These are phyloP conservation scores for Microtus californicus DNA, from an alignment of 2,797 vertebrate genomes.

Conservation along the genomic window DNA sequence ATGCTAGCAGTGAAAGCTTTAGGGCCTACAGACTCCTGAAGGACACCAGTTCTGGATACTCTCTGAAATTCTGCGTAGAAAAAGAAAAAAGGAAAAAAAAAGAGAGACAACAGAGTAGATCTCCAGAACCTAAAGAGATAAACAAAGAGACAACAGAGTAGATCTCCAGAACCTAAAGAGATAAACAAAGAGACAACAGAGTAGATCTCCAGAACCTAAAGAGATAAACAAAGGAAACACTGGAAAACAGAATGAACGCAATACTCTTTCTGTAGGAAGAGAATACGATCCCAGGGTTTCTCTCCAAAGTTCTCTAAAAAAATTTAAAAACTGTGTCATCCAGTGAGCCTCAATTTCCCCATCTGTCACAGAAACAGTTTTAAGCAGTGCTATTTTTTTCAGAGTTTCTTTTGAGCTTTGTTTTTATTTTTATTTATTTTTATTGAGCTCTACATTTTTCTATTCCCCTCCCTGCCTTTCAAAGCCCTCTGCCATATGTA, in stretches of 20 bases:
- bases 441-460: too few species aligned
- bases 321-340: background rate
- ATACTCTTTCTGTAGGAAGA: background rate
- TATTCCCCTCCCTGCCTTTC: too few species aligned
- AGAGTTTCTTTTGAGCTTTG: too few species aligned
- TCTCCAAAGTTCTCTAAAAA: background rate
- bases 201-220: background rate
- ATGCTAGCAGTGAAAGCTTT: too few species aligned
- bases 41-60: background rate
- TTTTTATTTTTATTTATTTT: too few species aligned
- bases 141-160: background rate
- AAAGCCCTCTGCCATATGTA: background rate
- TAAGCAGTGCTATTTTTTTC: background rate
- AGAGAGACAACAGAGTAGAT: background rate
- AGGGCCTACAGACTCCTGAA: background rate
- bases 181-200: background rate
- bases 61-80: rapidly evolving
- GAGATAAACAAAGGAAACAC: background rate
- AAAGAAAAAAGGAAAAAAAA: too few species aligned
- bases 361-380: background rate
- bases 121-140: background rate
- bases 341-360: background rate
- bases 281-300: background rate
- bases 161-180: background rate
- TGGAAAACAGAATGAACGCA: background rate